Conservation (phyloP, 2,888 invertebrate genomes). For the Diaphora mendica region DNA sequence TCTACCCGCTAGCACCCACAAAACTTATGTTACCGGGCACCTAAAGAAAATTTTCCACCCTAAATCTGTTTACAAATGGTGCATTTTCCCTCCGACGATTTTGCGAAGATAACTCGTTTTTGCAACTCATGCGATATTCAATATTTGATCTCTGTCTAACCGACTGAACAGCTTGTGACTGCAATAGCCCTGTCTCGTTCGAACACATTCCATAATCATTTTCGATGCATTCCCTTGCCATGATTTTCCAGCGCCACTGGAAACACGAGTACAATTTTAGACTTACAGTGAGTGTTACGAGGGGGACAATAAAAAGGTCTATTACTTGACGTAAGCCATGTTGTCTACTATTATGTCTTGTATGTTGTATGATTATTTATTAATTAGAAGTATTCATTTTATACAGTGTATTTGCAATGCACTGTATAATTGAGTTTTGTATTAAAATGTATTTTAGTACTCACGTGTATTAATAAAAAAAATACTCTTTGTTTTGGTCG, state of each 20-base stretch:
- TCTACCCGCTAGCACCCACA: conserved; percentile 53
- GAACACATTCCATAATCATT: conserved; percentile 84
- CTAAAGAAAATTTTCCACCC: conserved; percentile 63
- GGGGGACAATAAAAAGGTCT: conserved; percentile 3
- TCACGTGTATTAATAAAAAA: background rate
- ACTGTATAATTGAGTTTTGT: background rate
- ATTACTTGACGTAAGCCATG: background rate
- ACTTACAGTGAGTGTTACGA: conserved; percentile 54
- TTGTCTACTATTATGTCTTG: background rate
- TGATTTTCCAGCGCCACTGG: conserved; percentile 82
- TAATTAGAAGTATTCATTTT: background rate
- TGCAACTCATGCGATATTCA: conserved; percentile 71
- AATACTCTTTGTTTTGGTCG: background rate
- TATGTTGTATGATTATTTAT: background rate
- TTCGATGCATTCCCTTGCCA: conserved; percentile 85
- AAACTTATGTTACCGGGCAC: conserved; percentile 62
- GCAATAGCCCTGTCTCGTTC: conserved; percentile 81
- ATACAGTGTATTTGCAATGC: background rate
- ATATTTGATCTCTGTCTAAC: conserved; percentile 87
- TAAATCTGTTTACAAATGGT: conserved; percentile 60
- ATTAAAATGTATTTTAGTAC: background rate
- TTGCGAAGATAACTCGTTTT: conserved; percentile 67
- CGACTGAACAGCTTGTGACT: conserved; percentile 78
- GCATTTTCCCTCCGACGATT: conserved; percentile 60
- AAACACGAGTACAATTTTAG: conserved; percentile 59